phyloP scores from a whole-genome alignment of 2,113 vertebrate genomes.

The Dicrurus megarhynchus region DNA sequence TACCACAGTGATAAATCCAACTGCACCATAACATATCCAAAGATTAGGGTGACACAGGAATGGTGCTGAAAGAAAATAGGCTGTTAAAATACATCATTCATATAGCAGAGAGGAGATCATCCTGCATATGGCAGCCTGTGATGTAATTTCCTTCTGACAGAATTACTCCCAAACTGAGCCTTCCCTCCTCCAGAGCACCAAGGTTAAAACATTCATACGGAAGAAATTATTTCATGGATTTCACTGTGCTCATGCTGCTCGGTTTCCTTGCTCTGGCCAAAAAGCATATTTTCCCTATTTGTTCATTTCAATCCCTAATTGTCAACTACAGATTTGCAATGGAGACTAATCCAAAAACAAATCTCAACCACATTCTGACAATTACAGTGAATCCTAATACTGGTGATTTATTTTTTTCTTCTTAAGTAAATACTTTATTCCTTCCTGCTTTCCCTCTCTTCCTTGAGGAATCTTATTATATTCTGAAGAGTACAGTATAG shows the following conservation, averaged over 20 bases:
- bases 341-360: neutral
- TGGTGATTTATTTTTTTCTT: neutral
- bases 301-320: neutral
- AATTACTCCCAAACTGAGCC: neutral
- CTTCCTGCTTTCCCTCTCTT: neutral
- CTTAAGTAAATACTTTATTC: neutral
- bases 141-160: neutral
- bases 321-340: neutral
- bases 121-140: neutral
- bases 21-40: conserved; percentile 96
- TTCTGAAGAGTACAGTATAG: neutral
- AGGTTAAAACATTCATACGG: neutral
- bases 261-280: neutral
- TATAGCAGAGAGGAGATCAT: neutral
- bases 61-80: conserved; percentile 75
- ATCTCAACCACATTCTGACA: neutral
- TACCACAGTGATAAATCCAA: conserved; percentile 96
- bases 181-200: neutral
- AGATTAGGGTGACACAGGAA: conserved; percentile 97
- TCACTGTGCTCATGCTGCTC: neutral
- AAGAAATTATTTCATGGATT: neutral
- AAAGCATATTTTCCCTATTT: neutral
- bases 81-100: neutral
- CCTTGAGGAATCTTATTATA: neutral
- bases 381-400: neutral